Conservation (phyloP, 2,888 invertebrate species). For the Steromphala cineraria region DNA sequence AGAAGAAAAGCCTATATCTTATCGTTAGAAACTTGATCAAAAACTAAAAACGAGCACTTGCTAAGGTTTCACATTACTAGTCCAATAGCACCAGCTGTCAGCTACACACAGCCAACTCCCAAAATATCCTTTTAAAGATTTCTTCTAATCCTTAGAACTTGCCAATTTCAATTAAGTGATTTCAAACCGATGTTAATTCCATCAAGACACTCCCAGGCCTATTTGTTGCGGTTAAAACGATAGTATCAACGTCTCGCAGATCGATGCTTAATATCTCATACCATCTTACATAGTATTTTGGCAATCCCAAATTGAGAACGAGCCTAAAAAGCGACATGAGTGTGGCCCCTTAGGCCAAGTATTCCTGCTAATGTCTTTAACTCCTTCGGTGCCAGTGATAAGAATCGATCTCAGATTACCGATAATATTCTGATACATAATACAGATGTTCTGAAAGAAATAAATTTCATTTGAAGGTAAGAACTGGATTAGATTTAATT, state of each 20-base stretch:
- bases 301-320: not conserved
- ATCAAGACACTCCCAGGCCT: not conserved
- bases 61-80: too few species aligned
- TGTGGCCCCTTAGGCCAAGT: not conserved
- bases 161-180: not conserved
- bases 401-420: too few species aligned
- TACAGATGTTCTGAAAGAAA: too few species aligned
- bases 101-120: not conserved
- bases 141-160: not conserved
- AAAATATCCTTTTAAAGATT: not conserved
- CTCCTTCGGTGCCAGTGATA: not conserved
- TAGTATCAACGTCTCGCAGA: not conserved
- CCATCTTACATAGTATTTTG: not conserved
- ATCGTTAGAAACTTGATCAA: too few species aligned
- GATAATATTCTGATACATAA: too few species aligned
- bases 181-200: not conserved
- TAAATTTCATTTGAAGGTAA: too few species aligned
- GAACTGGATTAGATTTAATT: too few species aligned
- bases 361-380: not conserved
- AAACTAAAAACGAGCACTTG: too few species aligned
- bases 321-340: not conserved
- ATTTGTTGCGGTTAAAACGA: not conserved
- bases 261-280: not conserved
- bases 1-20: too few species aligned
- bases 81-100: too few species aligned